A percentile compares a stretch with the other conserved stretches of the same genome.
phyloP scores from a whole-genome alignment of 2,113 vertebrate genomes.

The Petromus typicus region DNA sequence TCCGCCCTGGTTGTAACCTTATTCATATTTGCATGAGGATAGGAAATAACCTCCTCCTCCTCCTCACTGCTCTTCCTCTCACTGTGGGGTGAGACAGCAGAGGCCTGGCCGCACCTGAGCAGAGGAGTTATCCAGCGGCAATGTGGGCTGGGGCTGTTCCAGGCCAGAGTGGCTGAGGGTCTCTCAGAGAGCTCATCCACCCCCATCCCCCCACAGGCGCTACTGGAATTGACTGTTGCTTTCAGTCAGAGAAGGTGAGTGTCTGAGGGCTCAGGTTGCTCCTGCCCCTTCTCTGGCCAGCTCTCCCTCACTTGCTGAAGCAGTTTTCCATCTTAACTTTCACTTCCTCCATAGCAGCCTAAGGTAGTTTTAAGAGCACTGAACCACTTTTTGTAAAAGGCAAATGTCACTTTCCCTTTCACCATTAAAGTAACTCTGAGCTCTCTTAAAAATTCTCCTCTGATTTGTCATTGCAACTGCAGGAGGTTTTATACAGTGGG shows the following conservation, averaged over 20 bases:
- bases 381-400: not conserved
- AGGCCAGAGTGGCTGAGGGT: not conserved
- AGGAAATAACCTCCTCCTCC: not conserved
- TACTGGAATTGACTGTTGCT: not conserved
- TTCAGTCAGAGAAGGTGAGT: too few relatives aligned
- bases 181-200: not conserved
- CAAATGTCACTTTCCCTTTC: not conserved
- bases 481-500: not conserved
- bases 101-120: not conserved
- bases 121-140: not conserved
- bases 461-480: not conserved
- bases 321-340: not conserved
- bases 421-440: not conserved
- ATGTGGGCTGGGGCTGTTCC: not conserved
- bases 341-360: not conserved
- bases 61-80: not conserved
- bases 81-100: not conserved
- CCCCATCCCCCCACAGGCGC: fast-evolving
- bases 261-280: not conserved
- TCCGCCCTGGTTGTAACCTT: too few relatives aligned
- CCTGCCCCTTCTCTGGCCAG: not conserved
- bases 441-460: not conserved
- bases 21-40: not conserved
- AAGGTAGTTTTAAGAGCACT: not conserved
- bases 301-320: not conserved